Evolutionary conservation across 2,797 vertebrate genomes (phyloP), one percentile per base, ranked within the genome.

Genomic region (Poecile montanus): DNA sequence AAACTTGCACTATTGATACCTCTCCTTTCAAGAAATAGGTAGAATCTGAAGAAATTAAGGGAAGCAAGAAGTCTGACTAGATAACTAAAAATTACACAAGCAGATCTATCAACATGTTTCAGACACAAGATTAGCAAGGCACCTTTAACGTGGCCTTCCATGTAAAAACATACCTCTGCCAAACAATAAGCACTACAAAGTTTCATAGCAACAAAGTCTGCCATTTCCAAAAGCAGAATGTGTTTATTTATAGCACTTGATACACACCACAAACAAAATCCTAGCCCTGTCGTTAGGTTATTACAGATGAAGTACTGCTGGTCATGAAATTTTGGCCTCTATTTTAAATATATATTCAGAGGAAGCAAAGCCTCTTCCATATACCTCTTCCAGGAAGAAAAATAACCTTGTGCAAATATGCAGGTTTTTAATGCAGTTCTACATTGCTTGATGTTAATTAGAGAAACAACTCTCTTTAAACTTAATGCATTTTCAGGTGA

Each of bases 401-500:
- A 88, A 71, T 18, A 53, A 71, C 32, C 48, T 68, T 60, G 70
- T 76, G 66, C 77, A 95, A 94, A 94, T 58, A 93, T 25, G 62
- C 72, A 62, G 54, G 75, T 81, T 72, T 78, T 68, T 86, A 85
- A 93, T 48, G 25, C n/a, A 79, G 27, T 77, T 80, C 72, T 92
- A 87, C 30, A 80, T 50, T 58, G 40, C 68, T 68, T 68, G 36
- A 80, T 54, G 44, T 87, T 94, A 90, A 95, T 93, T 94, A 93
- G 58, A 93, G 60, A 57, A 94, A 85, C 12, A 3, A 72, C 65
- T 68, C 78, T 68, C 56, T 70, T 91, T 85, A 92, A 56, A 91
- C 83, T 78, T 68, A 93, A 96, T 82, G 36, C 51, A 91, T 95
- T 95, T 96, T 95, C 78, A 97, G 65, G 66, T 88, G 76, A 89